These are phyloP conservation scores for Phrynocephalus versicolor DNA, from an alignment of 2,113 vertebrate species.

Conservation along the genomic window DNA sequence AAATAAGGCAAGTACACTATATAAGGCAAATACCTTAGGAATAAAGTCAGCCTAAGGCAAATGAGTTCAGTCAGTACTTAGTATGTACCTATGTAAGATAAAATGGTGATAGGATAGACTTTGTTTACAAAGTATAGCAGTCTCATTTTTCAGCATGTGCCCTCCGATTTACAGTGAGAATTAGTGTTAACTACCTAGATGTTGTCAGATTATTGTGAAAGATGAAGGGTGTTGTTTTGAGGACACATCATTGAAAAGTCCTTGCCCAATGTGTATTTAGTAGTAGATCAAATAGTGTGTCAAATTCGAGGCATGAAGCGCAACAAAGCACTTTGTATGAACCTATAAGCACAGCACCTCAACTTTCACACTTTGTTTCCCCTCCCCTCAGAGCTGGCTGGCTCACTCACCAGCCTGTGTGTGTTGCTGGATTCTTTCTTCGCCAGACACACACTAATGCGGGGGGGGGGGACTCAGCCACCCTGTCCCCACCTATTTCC, in stretches of 20 bases:
- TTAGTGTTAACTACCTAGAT: slow-evolving; percentile 28
- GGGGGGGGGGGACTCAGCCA: too few relatives aligned
- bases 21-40: neutral
- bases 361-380: too few relatives aligned
- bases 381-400: too few relatives aligned
- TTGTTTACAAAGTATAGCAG: slow-evolving; percentile 10
- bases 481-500: too few relatives aligned
- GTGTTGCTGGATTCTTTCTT: too few relatives aligned
- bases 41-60: neutral
- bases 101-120: neutral
- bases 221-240: neutral
- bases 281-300: neutral
- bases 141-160: slow-evolving; percentile 46
- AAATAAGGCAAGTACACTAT: neutral
- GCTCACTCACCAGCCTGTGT: too few relatives aligned
- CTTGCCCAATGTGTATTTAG: neutral
- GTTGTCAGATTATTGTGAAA: neutral
- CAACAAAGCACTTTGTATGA: too few relatives aligned
- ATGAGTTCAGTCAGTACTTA: neutral
- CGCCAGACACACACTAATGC: too few relatives aligned
- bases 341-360: too few relatives aligned
- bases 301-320: too few relatives aligned
- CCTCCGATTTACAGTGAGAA: slow-evolving; percentile 37
- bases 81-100: neutral
- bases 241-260: neutral